Evolutionary conservation across 2,888 invertebrate species (phyloP).

Genomic region (Halocaridina rubra): DNA sequence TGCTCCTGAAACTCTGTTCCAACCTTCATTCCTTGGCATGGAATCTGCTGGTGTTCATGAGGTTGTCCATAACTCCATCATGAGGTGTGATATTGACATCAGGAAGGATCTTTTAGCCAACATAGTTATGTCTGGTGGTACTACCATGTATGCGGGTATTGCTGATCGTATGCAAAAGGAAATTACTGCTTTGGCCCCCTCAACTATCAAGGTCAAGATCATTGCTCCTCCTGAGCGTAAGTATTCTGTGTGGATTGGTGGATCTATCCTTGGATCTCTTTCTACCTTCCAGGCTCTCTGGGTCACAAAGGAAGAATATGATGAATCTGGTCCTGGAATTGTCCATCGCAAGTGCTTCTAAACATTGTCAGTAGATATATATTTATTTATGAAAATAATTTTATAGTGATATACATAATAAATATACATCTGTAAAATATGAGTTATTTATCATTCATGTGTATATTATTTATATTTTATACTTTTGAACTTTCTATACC

Average conservation of each 20-base stretch:
- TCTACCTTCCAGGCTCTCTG: no score
- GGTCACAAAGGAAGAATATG: no score
- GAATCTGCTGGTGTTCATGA: not conserved
- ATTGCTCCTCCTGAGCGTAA: constrained; percentile 86
- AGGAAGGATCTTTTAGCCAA: not conserved
- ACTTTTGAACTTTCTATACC: no score
- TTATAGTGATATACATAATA: no score
- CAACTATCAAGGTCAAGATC: constrained; percentile 93
- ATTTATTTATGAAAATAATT: no score
- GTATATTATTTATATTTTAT: no score
- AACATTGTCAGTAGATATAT: no score
- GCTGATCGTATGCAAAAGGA: not conserved
- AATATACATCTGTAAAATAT: no score
- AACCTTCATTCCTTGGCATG: not conserved
- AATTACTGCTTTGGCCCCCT: constrained; percentile 65
- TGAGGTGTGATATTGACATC: not conserved
- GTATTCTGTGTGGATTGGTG: constrained; percentile 93
- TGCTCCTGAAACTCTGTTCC: not conserved
- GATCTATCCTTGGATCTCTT: no score
- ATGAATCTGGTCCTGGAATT: no score
- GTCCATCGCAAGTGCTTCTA: no score
- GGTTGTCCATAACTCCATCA: not conserved
- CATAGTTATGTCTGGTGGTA: not conserved
- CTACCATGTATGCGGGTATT: not conserved
- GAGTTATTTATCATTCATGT: no score